Conservation (phyloP, 2,888 invertebrate species). For the Mesoligia furuncula region DNA sequence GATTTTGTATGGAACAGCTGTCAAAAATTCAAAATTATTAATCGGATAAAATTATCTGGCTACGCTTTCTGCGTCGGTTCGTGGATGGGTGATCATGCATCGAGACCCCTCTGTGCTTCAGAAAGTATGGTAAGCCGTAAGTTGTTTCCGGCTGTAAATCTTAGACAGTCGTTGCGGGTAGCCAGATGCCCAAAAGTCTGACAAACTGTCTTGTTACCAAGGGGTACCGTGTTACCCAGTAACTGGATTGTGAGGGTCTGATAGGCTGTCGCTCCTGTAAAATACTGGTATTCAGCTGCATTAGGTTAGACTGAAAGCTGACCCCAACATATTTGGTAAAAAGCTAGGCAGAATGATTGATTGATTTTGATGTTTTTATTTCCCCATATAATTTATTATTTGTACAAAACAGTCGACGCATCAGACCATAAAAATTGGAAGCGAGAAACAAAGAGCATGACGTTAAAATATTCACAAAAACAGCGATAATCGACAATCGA, state of each 20-base stretch:
- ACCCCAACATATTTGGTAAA: neutral
- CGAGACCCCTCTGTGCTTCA: neutral
- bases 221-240: neutral
- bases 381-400: neutral
- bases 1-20: too few relatives aligned
- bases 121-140: neutral
- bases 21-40: too few relatives aligned
- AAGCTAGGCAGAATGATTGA: neutral
- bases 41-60: too few relatives aligned
- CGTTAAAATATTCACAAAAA: slow-evolving; percentile 47
- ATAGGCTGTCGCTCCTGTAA: neutral
- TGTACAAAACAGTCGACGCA: neutral
- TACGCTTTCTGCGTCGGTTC: neutral
- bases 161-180: neutral
- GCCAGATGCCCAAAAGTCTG: neutral
- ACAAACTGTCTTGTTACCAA: too few relatives aligned
- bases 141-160: neutral
- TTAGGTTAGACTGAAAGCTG: neutral
- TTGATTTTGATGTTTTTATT: too few relatives aligned
- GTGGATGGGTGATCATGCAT: too few relatives aligned
- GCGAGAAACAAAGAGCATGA: slow-evolving; percentile 21
- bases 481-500: slow-evolving; percentile 23
- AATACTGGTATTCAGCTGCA: neutral
- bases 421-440: slow-evolving; percentile 16
- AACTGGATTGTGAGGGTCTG: neutral